Evolutionary conservation across 2,797 vertebrate genomes (phyloP).

Genomic region (Premnoplex brunnescens): DNA sequence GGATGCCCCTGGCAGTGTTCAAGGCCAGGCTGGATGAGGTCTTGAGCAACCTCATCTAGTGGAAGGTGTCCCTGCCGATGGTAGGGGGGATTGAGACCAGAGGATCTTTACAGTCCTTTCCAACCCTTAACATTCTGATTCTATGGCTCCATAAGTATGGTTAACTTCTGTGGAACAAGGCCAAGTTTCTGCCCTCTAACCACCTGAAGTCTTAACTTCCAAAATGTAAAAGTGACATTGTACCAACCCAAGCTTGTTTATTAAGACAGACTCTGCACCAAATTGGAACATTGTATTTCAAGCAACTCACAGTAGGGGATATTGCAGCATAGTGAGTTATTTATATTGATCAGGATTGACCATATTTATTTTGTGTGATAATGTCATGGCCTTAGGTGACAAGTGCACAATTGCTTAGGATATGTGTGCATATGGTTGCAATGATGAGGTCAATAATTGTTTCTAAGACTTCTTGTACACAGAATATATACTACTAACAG

Average conservation of each 20-base stretch:
- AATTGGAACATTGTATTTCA: not conserved
- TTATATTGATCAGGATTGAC: not conserved
- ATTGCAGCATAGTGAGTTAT: not conserved
- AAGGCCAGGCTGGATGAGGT: fast-evolving
- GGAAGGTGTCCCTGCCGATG: not conserved
- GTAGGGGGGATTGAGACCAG: not conserved
- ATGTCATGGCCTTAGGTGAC: not conserved
- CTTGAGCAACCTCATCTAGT: not conserved
- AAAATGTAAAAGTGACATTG: not conserved
- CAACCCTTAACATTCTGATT: not conserved
- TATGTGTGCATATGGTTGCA: not conserved
- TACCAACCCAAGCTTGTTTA: not conserved
- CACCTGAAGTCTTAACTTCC: not conserved
- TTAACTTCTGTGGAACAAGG: not conserved
- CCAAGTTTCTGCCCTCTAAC: not conserved
- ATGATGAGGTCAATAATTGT: not conserved
- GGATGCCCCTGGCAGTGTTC: not conserved
- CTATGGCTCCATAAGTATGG: not conserved
- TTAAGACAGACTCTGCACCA: not conserved
- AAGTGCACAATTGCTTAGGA: not conserved
- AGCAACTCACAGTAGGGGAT: not conserved
- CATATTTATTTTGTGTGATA: not conserved
- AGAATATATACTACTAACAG: not conserved
- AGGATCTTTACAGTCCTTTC: not conserved
- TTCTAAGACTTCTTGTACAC: not conserved